Base-by-base conservation (phyloP, 2,113 vertebrate genomes). In the Cyprinodon tularosa region DNA sequence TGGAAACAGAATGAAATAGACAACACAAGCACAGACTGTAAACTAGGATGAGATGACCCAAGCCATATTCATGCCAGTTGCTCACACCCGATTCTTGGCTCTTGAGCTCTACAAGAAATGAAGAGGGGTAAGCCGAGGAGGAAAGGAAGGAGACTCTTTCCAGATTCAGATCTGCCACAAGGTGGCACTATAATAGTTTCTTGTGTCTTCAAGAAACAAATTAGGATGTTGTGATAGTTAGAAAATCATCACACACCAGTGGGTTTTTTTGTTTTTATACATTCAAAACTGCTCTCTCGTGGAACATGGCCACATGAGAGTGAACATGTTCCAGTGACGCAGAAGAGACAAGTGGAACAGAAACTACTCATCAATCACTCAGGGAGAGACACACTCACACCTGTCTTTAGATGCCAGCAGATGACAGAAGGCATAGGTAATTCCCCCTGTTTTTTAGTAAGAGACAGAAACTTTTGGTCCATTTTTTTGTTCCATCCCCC, bases 361-460 rank as follows among this genome's bases (percentile, higher is more conserved):
- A 86, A 86, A 74, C 63, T 78, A 39, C 36, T 70, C 84, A 81
- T 87, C 70, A 80, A 83, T 90, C 85, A 90, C 53, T 59, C 9
- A 6, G 60, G 50, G 69, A 65, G 66, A 44, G 74, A 74, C 68
- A 65, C 38, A 12, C 71, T 74, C 68, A 70, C 93, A 94, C 90
- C 91, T 93, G 92, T 89, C 85, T 63, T 62, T 69, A 71, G 75
- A 87, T 63, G 79, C 91, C 87, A 91, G 71, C 71, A 85, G 87
- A 90, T 92, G 88, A 93, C 84, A 84, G 85, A 92, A 76, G 62
- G 65, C 59, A 17, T 63, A 80, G 73, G 80, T 88, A 79, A 76
- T 80, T 87, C 40, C 42, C 68, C 72, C 82, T 64, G 73, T 84
- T 84, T 68, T 77, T 62, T 76, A 72, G 84, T 80, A 22, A 68